Evolutionary conservation across 2,888 invertebrate genomes (phyloP), one percentile per base, ranked within the genome.

Genomic region (Lepidocyrtoides sp.): DNA sequence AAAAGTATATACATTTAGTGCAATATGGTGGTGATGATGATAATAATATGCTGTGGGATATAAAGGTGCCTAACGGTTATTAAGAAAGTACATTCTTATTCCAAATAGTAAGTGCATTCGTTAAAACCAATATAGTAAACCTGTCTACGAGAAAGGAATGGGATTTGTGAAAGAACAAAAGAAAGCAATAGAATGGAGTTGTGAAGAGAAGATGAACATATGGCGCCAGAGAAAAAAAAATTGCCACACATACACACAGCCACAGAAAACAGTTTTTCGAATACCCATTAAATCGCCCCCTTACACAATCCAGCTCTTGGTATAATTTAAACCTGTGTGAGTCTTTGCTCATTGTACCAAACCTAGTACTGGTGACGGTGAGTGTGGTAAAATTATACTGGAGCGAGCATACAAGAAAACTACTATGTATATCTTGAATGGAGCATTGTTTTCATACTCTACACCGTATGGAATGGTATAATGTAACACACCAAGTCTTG

Each of bases 121-220:
- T n/a, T n/a, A 36, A 14, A 36, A 26, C 12, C 60, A n/a, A n/a
- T n/a, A n/a, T 44, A 4, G 23, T 66, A 83, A 66, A 83, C 83
- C 83, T 66, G 63, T 83, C 44, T 29, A 29, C n/a, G 63, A 32
- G 83, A 89, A 82, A 89, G 23, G n/a, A 82, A 79, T 81, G 72
- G 44, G 36, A 82, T 72, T 75, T 75, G 63, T 44, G 75, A 83
- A 89, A 89, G 83, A 72, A 89, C 89, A 84, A 83, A 89, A 57
- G 89, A 89, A 89, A 89, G 89, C 77, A 83, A 89, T 89, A 69
- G 83, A 84, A 83, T 89, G 75, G 77, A 69, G 75, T 89, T 75
- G 83, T 89, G 88, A 89, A 89, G 89, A 89, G 89, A 89, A 72
- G 89, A 89, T 84, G 89, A 89, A 89, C 89, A 89, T 89, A 89